Conservation (phyloP, 2,888 invertebrate species). For the Epicampocera succincta region DNA sequence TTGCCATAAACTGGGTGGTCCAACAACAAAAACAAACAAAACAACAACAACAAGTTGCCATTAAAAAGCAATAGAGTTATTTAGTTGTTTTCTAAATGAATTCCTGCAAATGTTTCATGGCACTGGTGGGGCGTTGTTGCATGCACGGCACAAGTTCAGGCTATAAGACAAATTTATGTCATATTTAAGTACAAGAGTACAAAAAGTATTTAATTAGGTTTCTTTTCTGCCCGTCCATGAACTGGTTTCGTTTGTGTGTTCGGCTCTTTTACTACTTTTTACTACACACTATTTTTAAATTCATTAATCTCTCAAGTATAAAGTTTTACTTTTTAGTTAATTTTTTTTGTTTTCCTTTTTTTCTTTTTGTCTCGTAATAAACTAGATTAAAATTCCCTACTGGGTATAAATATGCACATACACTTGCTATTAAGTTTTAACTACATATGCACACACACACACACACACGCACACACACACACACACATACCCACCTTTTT, state of each 20-base stretch:
- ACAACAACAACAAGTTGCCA: too few species aligned
- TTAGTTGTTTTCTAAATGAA: too few species aligned
- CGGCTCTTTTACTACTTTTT: not conserved
- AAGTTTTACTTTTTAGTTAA: too few species aligned
- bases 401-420: constrained; percentile 28
- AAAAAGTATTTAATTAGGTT: constrained; percentile 41
- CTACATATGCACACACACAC: not conserved
- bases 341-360: not conserved
- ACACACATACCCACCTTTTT: too few species aligned
- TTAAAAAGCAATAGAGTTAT: too few species aligned
- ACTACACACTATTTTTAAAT: constrained; percentile 56
- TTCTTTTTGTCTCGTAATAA: not conserved
- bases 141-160: not conserved
- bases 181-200: not conserved
- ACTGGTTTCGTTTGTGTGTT: constrained; percentile 18
- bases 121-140: too few species aligned
- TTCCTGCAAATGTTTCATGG: too few species aligned
- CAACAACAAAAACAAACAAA: too few species aligned
- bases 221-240: constrained; percentile 39
- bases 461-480: not conserved
- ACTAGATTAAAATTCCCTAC: constrained; percentile 54
- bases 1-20: too few species aligned
- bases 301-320: constrained; percentile 52
- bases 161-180: not conserved
- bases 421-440: not conserved